Base-by-base conservation (phyloP, 2,888 invertebrate species). In the Muscina levida region DNA sequence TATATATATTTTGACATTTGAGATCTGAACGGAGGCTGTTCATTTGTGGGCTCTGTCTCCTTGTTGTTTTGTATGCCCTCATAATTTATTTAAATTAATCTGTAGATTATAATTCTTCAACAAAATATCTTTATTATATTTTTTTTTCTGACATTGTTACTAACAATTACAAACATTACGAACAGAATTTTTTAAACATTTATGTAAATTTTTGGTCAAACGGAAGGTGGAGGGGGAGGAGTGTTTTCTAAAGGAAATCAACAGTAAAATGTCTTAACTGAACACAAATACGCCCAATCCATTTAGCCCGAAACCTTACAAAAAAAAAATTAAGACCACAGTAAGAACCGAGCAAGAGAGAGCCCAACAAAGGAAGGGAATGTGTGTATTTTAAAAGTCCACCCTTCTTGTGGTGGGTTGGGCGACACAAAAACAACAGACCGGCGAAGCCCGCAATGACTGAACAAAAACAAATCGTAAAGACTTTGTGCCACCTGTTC, bases 81-180 rank as follows among this genome's bases (percentile, higher is more conserved):
- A 42, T 65, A 76, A 67, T 79, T 72, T 76, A 72, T 76, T 72
- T 76, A 76, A 76, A 66, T 76, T 76, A 79, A 76, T 68, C 76
- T 66, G 24, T 31, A 72, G 68, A 79, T 75, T 76, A 76, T 59
- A 70, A 76, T 65, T 48, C 79, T 72, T 70, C 72, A 72, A 72
- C 65, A 72, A 72, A 76, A 79, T 65, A 57, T 72, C 68, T 76
- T 72, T 76, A 57, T 73, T 68, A 62, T 76, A 57, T 31, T 13
- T 65, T 17, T 56, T 71, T 56, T 15, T 5, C 19, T 24, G 59
- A 10, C 10, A 46, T 48, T 57, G 24, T 22, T 1, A 24, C 26
- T 37, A 57, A 72, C 22, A 72, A 70, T 65, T 72, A 57, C 44
- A 76, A 80, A 76, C 68, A 57, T 72, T 44, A 19, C 39, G 13